Base-by-base conservation (phyloP, 2,888 invertebrate species). In the Crocallis elinguaria region DNA sequence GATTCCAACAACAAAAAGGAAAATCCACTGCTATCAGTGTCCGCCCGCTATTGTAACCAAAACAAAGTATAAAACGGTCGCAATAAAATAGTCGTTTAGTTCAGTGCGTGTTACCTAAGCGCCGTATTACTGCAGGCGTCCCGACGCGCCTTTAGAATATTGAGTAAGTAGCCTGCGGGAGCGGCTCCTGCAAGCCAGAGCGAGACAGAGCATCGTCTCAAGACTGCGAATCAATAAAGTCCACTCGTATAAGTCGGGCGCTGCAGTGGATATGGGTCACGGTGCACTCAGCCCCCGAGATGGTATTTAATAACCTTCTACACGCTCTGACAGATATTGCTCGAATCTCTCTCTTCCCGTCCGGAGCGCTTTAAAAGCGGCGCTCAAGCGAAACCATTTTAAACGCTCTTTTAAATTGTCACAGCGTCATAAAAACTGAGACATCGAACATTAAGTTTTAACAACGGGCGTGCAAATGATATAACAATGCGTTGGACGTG, bases 181-280 rank as follows among this genome's bases (percentile, higher is more conserved):
- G 64, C 56, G 39, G 21, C 39, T 27, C 43, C 55, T 49, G 60
- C 58, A 60, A 56, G 82, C 69, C 84, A 66, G 84, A 84, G 77
- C 69, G 84, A 82, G 88, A 80, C 77, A 70, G 83, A 73, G 69
- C 73, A 78, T 64, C 86, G 85, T 90, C 92, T 92, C 90, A 92
- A 92, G 92, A 92, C 92, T 88, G 78, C 84, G 92, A 92, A 92
- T 92, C 92, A 91, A 92, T 92, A 92, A 88, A 90, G 91, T 89
- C 88, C 90, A 90, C 88, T 90, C 81, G 86, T 86, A 87, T 79
- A 87, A 84, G 86, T 82, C 82, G 87, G 82, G 80, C 75, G 86
- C 79, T 89, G 91, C 91, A 89, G 79, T 75, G 80, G 84, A 90
- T 90, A 75, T 89, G 86, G 91, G 90, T 89, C 90, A 87, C 84